These are phyloP conservation scores for Ostrea denselamellosa DNA, from an alignment of 1,140 invertebrate genomes.

Conservation along the genomic window DNA sequence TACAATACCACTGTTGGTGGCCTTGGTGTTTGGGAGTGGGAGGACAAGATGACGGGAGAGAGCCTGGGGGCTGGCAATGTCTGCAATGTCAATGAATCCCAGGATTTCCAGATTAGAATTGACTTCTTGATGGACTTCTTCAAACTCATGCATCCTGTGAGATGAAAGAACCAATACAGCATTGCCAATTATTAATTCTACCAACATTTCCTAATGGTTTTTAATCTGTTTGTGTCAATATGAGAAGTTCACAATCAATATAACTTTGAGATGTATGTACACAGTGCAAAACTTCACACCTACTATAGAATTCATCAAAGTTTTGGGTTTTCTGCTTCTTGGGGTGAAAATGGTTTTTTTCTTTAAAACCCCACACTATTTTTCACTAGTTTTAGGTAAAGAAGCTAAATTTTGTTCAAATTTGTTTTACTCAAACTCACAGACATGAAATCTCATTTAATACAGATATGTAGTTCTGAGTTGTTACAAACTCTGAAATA, in stretches of 20 bases:
- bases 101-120: conserved; percentile 86
- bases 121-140: conserved; percentile 82
- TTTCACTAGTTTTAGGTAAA: too few relatives aligned
- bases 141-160: conserved; percentile 85
- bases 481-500: too few relatives aligned
- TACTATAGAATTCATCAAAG: too few relatives aligned
- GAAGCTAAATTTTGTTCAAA: too few relatives aligned
- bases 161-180: not conserved
- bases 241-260: not conserved
- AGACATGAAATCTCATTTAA: too few relatives aligned
- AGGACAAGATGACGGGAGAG: conserved; percentile 93
- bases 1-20: conserved; percentile 37
- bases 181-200: not conserved
- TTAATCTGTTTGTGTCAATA: not conserved
- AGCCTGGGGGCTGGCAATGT: conserved; percentile 95
- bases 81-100: conserved; percentile 90
- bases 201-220: not conserved
- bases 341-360: too few relatives aligned
- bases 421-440: too few relatives aligned
- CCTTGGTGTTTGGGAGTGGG: conserved; percentile 81
- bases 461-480: too few relatives aligned
- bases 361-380: too few relatives aligned
- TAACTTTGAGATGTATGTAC: too few relatives aligned
- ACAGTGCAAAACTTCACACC: too few relatives aligned
- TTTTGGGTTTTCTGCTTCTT: too few relatives aligned